phyloP scores from a whole-genome alignment of 2,888 invertebrate genomes.

The Loripinus fragilis region DNA sequence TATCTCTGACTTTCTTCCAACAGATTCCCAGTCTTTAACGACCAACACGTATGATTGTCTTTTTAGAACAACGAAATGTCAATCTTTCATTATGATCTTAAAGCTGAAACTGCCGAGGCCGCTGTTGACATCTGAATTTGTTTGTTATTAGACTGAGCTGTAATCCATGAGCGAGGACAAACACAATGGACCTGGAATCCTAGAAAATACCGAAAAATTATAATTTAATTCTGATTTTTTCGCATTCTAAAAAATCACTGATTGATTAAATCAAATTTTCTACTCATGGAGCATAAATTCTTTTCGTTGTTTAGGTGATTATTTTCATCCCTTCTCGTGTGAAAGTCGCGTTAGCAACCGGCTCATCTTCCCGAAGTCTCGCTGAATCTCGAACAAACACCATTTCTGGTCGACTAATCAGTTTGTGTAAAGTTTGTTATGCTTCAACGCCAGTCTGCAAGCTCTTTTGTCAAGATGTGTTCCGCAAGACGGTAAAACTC shows the following conservation, averaged over 20 bases:
- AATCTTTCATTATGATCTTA: too few species aligned
- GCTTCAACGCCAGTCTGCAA: conserved; percentile 17
- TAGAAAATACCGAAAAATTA: conserved; percentile 32
- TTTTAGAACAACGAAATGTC: background rate
- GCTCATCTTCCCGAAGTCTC: conserved; percentile 11
- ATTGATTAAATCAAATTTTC: conserved; percentile 55
- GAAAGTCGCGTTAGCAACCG: conserved; percentile 26
- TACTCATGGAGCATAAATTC: conserved; percentile 50
- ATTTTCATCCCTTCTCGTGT: conserved; percentile 45
- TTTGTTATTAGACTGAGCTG: background rate
- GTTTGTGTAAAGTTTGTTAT: conserved; percentile 42
- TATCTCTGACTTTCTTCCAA: too few species aligned
- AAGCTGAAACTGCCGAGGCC: background rate
- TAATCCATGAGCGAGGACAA: background rate
- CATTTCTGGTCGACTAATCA: conserved; percentile 40
- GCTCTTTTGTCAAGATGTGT: conserved; percentile 32
- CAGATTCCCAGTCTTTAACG: too few species aligned
- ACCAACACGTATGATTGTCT: too few species aligned
- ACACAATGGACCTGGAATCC: background rate
- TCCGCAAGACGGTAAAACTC: conserved; percentile 35
- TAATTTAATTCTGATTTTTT: conserved; percentile 59
- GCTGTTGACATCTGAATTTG: background rate
- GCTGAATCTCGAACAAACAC: conserved; percentile 42
- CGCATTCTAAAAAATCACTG: conserved; percentile 41
- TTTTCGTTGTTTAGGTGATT: conserved; percentile 42